A percentile compares a stretch with the other conserved stretches of the same genome.
Evolutionary conservation across 1,140 invertebrate genomes (phyloP).

Genomic region (Portunus trituberculatus): DNA sequence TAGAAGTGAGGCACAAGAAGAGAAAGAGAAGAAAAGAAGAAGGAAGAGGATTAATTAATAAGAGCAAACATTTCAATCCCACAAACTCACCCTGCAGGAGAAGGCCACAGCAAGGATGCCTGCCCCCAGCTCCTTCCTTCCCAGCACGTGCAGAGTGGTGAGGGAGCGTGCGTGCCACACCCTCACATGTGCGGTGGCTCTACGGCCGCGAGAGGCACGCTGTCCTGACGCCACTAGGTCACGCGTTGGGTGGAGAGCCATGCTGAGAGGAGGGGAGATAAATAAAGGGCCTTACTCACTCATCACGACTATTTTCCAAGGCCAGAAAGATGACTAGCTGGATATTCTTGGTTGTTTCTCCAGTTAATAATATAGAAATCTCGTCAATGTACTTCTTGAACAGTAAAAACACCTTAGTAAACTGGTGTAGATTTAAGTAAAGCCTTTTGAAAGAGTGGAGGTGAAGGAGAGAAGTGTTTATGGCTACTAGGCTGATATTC

Average conservation of each 20-base stretch:
- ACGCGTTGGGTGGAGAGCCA: constrained; percentile 94
- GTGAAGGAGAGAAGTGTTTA: no score
- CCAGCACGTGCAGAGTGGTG: constrained; percentile 94
- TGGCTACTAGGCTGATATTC: no score
- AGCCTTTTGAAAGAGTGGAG: no score
- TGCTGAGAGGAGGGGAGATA: constrained; percentile 81
- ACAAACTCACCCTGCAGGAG: constrained; percentile 83
- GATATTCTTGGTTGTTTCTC: no score
- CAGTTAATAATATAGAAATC: no score
- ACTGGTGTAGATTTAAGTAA: no score
- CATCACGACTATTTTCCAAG: no score
- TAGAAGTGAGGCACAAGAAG: not conserved
- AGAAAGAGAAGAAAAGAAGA: not conserved
- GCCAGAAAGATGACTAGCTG: no score
- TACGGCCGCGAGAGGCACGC: constrained; percentile 85
- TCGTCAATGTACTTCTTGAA: no score
- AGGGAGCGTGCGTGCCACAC: constrained; percentile 97
- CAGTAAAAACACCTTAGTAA: no score
- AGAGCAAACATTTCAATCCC: no score
- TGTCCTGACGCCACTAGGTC: constrained; percentile 96
- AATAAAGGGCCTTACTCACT: not conserved
- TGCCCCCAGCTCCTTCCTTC: constrained; percentile 94
- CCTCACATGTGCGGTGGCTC: constrained; percentile 94
- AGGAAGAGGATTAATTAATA: not conserved
- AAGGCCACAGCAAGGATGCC: constrained; percentile 94